These are phyloP conservation scores for Glandiceps talaboti DNA, from an alignment of 53 echinoderm and acorn worm genomes.

Conservation along the genomic window DNA sequence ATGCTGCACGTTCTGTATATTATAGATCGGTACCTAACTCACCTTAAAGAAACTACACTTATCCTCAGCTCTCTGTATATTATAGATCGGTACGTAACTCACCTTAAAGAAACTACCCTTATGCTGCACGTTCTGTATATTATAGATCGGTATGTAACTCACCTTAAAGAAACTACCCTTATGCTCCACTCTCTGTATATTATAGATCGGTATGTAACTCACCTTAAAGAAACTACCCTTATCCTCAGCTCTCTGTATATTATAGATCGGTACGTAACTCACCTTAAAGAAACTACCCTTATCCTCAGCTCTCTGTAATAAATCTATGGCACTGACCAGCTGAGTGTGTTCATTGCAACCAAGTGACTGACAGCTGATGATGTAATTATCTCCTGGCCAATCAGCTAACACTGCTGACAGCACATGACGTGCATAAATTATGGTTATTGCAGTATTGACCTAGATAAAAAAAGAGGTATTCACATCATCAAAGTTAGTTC, in stretches of 20 bases:
- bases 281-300: slow-evolving; percentile 80
- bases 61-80: too few species aligned
- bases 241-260: slow-evolving; percentile 82
- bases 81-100: too few species aligned
- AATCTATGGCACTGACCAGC: slow-evolving; percentile 73
- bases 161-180: too few species aligned
- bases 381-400: slow-evolving; percentile 65
- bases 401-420: slow-evolving; percentile 86
- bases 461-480: slow-evolving; percentile 11
- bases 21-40: too few species aligned
- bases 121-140: too few species aligned
- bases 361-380: slow-evolving; percentile 55
- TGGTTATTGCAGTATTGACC: slow-evolving; percentile 80
- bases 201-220: neutral
- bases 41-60: too few species aligned
- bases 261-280: neutral
- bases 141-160: too few species aligned
- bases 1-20: too few species aligned
- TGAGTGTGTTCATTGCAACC: slow-evolving; percentile 74
- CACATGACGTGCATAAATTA: slow-evolving; percentile 84
- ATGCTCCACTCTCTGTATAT: too few species aligned
- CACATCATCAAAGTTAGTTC: too few species aligned
- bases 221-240: slow-evolving; percentile 80
- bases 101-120: too few species aligned
- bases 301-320: slow-evolving; percentile 80